Percentiles rank a stretch among this genome's conserved stretches.
Evolutionary conservation across 2,113 vertebrate species (phyloP).

Genomic region (Aegithalos caudatus): DNA sequence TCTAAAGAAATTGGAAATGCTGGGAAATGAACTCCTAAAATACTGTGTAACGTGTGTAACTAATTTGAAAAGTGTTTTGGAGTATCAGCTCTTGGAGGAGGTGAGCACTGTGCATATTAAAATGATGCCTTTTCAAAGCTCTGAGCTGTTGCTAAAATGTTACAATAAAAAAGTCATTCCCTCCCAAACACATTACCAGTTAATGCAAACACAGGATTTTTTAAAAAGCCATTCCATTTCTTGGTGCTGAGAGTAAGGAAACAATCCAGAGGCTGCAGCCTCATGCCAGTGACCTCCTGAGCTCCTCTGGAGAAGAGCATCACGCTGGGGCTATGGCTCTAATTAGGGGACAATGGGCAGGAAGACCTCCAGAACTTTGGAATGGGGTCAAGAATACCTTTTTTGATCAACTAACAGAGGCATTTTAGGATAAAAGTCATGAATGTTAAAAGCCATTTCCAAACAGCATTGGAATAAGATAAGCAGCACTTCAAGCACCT

Average conservation of each 20-base stretch:
- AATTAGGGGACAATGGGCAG: not conserved
- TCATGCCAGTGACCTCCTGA: not conserved
- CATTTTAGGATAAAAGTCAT: not conserved
- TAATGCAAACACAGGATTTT: conserved; percentile 31
- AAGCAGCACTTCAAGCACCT: not conserved
- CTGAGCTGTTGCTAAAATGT: conserved; percentile 14
- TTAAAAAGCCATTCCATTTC: not conserved
- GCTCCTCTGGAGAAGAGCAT: not conserved
- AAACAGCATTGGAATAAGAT: not conserved
- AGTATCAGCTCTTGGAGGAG: not conserved
- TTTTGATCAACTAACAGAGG: not conserved
- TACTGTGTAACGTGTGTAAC: not conserved
- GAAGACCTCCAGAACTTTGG: not conserved
- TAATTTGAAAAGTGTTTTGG: not conserved
- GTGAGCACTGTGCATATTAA: not conserved
- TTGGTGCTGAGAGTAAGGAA: not conserved
- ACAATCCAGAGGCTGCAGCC: not conserved
- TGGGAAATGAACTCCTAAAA: not conserved
- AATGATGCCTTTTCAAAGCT: not conserved
- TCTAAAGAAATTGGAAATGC: not conserved
- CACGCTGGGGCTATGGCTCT: not conserved
- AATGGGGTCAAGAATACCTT: not conserved
- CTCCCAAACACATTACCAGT: conserved; percentile 12
- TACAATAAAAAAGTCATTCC: conserved; percentile 25
- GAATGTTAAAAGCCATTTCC: conserved; percentile 33